Base-by-base conservation (phyloP, 2,888 invertebrate species). In the Caenorhabditis sinica region DNA sequence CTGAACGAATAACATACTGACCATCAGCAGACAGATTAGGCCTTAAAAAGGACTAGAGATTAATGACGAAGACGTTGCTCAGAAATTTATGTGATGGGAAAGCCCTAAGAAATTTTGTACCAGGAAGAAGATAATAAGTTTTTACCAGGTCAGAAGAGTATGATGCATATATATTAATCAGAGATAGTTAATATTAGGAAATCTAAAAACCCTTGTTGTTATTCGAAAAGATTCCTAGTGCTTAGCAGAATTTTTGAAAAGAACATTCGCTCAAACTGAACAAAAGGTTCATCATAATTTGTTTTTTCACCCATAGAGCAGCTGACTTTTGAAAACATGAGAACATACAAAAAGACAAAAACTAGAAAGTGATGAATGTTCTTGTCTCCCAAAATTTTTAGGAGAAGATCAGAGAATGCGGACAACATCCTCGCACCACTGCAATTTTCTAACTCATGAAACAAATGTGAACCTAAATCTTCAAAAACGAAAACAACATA, bases 261-360 rank as follows among this genome's bases (percentile, higher is more conserved):
- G 15, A 45, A 45, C 45, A 53, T 23, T 53, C 23, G 53, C 23
- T 53, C 23, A 0, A 23, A 1, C 2, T 51, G 2, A 51, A 51
- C 23, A 51, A 51, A 51, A 51, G 23, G 2, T 4, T 8, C 4
- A 20, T 51, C 23, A 23, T 23, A 2, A 51, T 2, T 23, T 20
- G 13, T 13, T 58, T 30, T 36, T 61, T 33, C 8, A 23, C 20
- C n/a, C 33, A 30, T 15, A 63, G 13, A 72, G n/a, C 73, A 74
- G 73, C 73, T 74, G 73, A 63, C 73, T 36, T n/a, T n/a, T 15
- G 36, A 17, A 63, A 45, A 45, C 33, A 73, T 20, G 51, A 17
- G 53, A 53, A 13, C 3, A 53, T 20, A 51, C n/a, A 74, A 40
- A 36, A 36, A 25, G 15, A 15, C 1, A n/a, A 63, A 51, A 73